Percentiles rank a stretch among this genome's conserved stretches.
Conservation (phyloP, 1,140 invertebrate genomes). For the Drosophila ohnishii region DNA sequence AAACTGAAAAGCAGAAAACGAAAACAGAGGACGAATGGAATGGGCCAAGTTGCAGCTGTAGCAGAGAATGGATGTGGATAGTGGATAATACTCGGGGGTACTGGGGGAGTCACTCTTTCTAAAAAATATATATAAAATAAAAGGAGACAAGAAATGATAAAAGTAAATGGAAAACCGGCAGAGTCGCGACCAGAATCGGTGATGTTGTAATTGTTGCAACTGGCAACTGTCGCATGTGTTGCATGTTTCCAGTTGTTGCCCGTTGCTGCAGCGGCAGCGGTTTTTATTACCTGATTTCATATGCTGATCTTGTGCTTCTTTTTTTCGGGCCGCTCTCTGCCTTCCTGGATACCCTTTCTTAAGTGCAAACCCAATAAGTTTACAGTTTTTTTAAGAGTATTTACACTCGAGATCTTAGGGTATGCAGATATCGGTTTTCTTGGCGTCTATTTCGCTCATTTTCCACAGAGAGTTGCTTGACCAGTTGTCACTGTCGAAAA, state of each 20-base stretch:
- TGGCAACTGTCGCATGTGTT: slow-evolving; percentile 56
- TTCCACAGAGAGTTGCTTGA: neutral
- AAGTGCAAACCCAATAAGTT: too few relatives aligned
- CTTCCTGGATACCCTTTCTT: neutral
- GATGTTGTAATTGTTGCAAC: slow-evolving; percentile 71
- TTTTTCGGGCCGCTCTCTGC: too few relatives aligned
- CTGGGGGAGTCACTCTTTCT: neutral
- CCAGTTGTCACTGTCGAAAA: slow-evolving; percentile 11
- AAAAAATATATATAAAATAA: neutral
- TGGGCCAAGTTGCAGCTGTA: slow-evolving; percentile 29
- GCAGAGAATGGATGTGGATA: slow-evolving; percentile 32
- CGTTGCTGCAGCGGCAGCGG: slow-evolving; percentile 17
- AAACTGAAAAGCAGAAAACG: slow-evolving; percentile 1
- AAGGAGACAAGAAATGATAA: slow-evolving; percentile 1
- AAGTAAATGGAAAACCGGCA: slow-evolving; percentile 11
- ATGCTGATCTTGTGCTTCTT: slow-evolving; percentile 28
- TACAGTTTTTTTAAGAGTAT: too few relatives aligned
- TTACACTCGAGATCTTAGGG: neutral
- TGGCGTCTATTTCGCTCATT: neutral
- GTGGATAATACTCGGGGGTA: neutral
- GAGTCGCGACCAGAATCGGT: slow-evolving; percentile 69
- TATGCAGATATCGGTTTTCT: slow-evolving; percentile 6
- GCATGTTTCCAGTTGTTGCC: slow-evolving; percentile 19
- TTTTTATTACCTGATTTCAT: slow-evolving; percentile 35
- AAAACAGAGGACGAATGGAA: slow-evolving; percentile 12